Base-by-base conservation (phyloP, 1,140 invertebrate genomes). In the Pseudobourletiella spinata region DNA sequence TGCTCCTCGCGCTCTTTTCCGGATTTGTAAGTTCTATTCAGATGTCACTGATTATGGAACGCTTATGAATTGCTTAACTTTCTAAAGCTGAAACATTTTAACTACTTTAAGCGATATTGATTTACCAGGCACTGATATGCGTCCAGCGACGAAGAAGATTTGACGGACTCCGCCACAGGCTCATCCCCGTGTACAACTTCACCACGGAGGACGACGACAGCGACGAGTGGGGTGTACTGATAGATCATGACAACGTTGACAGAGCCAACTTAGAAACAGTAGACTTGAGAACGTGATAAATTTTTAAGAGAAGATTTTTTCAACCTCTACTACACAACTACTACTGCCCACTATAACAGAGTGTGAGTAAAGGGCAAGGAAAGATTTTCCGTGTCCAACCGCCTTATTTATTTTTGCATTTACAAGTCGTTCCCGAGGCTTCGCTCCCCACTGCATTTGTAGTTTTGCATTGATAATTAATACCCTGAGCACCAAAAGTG, bases 141-240 rank as follows among this genome's bases (percentile, higher is more conserved):
- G 57, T 67, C 32, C 48, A 60, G 28, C 24, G 60, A 57, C n/a
- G 61, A 24, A 58, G 46, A 35, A 56, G 50, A 58, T 28, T 57
- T 30, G 61, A 67, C 29, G 35, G 51, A 25, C 58, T 67, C 14
- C 48, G 61, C 14, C 61, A 67, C 28, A 35, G 52, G 15, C 51
- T 67, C 14, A 61, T 67, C 29, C 65, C 65, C 8, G 59, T 61
- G 39, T 67, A 67, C 48, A 57, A 39, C 1, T 67, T 63, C 26
- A 29, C 18, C 16, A 54, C 56, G 11, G 58, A 57, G n/a, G 61
- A 63, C 16, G 65, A 63, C 6, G 61, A 63, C 16, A 61, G 64
- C 6, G 20, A 48, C 22, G 64, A 65, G 29, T 61, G 59, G 59
- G 51, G 51, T 55, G 59, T 61, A 11, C 42, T 61, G 3, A 25